Percentiles rank a stretch among this genome's conserved stretches.
phyloP scores from a whole-genome alignment of 2,113 vertebrate species.

The Marmota flaviventris region DNA sequence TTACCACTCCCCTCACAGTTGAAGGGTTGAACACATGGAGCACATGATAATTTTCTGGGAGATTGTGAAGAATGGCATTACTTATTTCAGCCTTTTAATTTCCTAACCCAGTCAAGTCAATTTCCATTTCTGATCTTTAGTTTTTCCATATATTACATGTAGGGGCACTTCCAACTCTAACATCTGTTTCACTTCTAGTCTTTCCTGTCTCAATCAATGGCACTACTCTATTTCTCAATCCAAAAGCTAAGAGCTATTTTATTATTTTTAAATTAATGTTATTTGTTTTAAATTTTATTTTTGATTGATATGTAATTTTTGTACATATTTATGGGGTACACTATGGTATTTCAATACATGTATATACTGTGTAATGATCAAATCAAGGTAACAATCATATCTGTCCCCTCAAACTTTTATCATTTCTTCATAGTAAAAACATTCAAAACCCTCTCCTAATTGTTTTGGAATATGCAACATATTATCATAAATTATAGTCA shows the following conservation, averaged over 20 bases:
- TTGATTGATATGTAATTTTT: background rate
- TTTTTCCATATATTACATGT: slow-evolving; percentile 26
- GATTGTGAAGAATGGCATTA: background rate
- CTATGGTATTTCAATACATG: background rate
- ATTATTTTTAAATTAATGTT: background rate
- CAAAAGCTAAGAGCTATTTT: background rate
- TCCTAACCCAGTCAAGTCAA: background rate
- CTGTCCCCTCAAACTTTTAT: background rate
- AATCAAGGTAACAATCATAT: background rate
- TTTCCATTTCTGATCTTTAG: slow-evolving; percentile 42
- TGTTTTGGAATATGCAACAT: background rate
- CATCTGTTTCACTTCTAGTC: background rate
- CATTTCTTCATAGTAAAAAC: background rate
- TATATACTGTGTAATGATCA: background rate
- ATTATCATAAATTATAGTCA: background rate
- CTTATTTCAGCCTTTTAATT: background rate
- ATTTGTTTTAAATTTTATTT: background rate
- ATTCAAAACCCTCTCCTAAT: too few species aligned
- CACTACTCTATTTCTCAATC: background rate
- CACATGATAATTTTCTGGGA: slow-evolving; percentile 15
- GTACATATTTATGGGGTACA: background rate
- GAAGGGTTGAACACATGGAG: background rate
- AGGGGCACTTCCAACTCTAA: background rate
- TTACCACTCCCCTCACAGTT: background rate
- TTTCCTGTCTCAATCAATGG: slow-evolving; percentile 32